phyloP scores from a whole-genome alignment of 2,797 vertebrate species.

The Oceanodroma leucorhoa region DNA sequence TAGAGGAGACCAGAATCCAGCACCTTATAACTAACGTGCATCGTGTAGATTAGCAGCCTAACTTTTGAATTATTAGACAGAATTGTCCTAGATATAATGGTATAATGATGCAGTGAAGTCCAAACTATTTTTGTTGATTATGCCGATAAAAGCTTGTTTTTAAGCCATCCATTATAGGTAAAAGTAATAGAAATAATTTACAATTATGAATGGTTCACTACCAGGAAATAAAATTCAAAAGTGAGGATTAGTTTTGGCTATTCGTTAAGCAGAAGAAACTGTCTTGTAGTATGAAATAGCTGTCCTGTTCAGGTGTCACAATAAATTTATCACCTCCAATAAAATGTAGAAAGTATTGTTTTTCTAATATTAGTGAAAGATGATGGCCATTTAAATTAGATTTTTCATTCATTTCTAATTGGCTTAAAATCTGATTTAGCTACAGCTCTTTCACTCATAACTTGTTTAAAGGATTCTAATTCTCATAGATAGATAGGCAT shows the following conservation, averaged over 20 bases:
- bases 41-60: neutral
- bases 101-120: neutral
- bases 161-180: neutral
- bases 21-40: neutral
- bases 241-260: slow-evolving; percentile 11
- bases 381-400: slow-evolving; percentile 71
- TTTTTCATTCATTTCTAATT: slow-evolving; percentile 76
- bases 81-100: neutral
- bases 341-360: slow-evolving; percentile 67
- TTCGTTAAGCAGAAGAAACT: slow-evolving; percentile 31
- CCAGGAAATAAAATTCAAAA: slow-evolving; percentile 47
- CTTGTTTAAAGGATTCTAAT: slow-evolving; percentile 73
- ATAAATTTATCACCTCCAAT: slow-evolving; percentile 58
- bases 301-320: slow-evolving; percentile 52
- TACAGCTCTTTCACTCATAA: slow-evolving; percentile 68
- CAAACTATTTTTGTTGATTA: slow-evolving; percentile 20
- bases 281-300: slow-evolving; percentile 40
- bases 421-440: slow-evolving; percentile 71
- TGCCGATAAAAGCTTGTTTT: neutral
- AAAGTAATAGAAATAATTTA: slow-evolving; percentile 26
- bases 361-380: slow-evolving; percentile 72
- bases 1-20: neutral
- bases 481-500: slow-evolving; percentile 70
- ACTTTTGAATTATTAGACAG: neutral
- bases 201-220: neutral